Evolutionary conservation across 1,140 invertebrate genomes (phyloP), one percentile per base, ranked within the genome.

Genomic region (Zaprionus taronus): DNA sequence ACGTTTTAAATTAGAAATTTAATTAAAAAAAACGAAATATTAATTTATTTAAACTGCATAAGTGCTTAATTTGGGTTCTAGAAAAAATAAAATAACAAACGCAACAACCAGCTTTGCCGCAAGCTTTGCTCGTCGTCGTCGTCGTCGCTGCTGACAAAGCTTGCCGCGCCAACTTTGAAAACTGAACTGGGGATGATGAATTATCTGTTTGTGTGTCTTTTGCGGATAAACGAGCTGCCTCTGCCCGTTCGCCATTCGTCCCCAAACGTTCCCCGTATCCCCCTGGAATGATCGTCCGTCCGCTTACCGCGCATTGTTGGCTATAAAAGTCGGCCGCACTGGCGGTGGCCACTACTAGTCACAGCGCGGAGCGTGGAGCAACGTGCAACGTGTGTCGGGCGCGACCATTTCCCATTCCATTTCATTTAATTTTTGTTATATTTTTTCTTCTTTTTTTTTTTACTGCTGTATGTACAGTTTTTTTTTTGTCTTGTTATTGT

Each of bases 311-410:
- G 70, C 69, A 67, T 80, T 80, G 79, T 90, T 79, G 85, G 85
- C 85, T 90, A 90, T 90, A 90, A 90, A 90, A 90, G 85, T 90
- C 79, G 79, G 70, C 65, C 76, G 79, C 85, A 85, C 41, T 71
- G 72, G 36, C 64, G 73, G 17, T 36, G 58, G 55, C 67, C 72
- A 64, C 53, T 56, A 47, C 34, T 60, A 64, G 61, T 64, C 61
- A 64, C 61, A 78, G 78, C 78, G 78, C 68, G 77, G 55, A 79
- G 70, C 70, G 85, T 79, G 77, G 70, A 65, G 71, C 62, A 36
- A 17, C n/a, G 31, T 36, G n/a, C 17, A 58, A 28, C 69, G 81
- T 34, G 31, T 34, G 31, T 73, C 71, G 70, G 53, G 41, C 41
- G 34, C 79, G 56, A 82, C 64, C 77, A 56, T 84, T 78, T 84